Percentiles rank a stretch among this genome's conserved stretches.
Conservation (phyloP, 2,888 invertebrate genomes). For the Drosophila mayaguana region DNA sequence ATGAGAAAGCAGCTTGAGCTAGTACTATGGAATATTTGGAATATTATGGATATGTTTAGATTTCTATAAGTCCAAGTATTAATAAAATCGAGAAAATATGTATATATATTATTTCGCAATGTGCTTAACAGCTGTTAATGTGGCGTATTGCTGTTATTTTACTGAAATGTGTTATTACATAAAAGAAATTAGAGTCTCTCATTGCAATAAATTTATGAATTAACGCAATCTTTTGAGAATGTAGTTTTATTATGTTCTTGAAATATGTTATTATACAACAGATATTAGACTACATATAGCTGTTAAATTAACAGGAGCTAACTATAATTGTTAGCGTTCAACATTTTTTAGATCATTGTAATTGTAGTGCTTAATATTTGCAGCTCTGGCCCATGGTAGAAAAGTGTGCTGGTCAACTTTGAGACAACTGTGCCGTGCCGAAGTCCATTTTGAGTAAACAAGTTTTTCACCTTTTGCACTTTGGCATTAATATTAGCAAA, state of each 20-base stretch:
- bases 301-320: background rate
- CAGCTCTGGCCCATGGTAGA: conserved; percentile 1
- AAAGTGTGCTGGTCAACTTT: conserved; percentile 60
- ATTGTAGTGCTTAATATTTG: no score
- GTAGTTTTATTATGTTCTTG: no score
- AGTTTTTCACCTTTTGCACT: conserved; percentile 62
- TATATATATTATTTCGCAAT: background rate
- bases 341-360: background rate
- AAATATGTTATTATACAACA: no score
- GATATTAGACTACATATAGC: no score
- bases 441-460: conserved; percentile 70
- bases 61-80: no score
- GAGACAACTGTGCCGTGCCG: conserved; percentile 64
- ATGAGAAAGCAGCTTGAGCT: background rate
- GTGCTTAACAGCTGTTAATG: background rate
- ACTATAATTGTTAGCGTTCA: background rate
- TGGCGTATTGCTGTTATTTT: no score
- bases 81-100: background rate
- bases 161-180: background rate
- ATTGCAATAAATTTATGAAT: no score
- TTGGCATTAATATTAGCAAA: conserved; percentile 64
- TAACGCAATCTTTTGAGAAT: no score
- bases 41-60: background rate
- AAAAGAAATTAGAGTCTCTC: background rate
- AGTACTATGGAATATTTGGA: conserved; percentile 4